Percentiles rank a stretch among this genome's conserved stretches.
Conservation (phyloP, 2,888 invertebrate species). For the Eristalinus aeneus region DNA sequence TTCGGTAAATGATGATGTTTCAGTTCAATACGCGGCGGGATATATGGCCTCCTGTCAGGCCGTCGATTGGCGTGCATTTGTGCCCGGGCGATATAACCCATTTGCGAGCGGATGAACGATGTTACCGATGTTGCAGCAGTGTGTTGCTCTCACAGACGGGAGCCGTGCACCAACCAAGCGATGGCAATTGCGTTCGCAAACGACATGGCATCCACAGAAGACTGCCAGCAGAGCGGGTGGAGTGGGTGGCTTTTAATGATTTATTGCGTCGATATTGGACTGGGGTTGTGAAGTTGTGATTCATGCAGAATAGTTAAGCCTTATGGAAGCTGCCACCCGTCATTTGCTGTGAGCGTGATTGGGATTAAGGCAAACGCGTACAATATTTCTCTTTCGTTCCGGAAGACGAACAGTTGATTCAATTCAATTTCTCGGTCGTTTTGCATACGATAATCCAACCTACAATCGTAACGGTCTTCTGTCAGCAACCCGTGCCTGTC, state of each 20-base stretch:
- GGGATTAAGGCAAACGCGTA: neutral
- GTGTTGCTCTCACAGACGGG: neutral
- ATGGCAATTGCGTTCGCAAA: neutral
- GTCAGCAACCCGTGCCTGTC: no score
- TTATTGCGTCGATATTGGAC: constrained; percentile 14
- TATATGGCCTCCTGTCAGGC: constrained; percentile 58
- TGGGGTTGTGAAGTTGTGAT: neutral
- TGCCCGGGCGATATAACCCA: constrained; percentile 14
- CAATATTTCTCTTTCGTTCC: neutral
- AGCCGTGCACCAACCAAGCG: neutral
- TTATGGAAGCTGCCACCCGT: neutral
- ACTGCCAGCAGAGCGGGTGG: neutral
- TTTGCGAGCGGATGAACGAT: constrained; percentile 40
- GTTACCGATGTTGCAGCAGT: constrained; percentile 22
- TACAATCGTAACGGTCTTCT: no score
- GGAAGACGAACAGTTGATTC: neutral
- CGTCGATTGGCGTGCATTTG: constrained; percentile 58
- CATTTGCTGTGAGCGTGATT: neutral
- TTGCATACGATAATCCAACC: no score
- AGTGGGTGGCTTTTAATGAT: constrained; percentile 9
- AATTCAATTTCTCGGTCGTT: neutral
- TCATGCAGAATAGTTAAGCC: neutral
- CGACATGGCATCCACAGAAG: neutral
- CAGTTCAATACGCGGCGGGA: constrained; percentile 53
- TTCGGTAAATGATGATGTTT: constrained; percentile 61